These are phyloP conservation scores for Idaea straminata DNA, from an alignment of 2,888 invertebrate genomes.

Conservation along the genomic window DNA sequence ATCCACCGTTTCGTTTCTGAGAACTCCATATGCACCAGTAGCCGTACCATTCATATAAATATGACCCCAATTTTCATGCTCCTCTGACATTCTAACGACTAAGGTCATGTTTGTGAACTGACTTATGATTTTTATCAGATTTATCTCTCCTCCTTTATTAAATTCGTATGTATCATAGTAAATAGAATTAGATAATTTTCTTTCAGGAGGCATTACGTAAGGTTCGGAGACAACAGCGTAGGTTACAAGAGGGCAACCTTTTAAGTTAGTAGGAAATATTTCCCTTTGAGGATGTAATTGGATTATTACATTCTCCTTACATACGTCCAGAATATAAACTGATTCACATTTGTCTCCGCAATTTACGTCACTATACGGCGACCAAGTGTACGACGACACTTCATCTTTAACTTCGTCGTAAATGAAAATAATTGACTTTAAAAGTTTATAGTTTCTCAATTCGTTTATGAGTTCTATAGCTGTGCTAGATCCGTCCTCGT, in stretches of 20 bases:
- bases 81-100: slow-evolving; percentile 57
- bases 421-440: slow-evolving; percentile 66
- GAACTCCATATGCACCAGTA: slow-evolving; percentile 56
- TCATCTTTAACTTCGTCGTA: slow-evolving; percentile 49
- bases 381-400: slow-evolving; percentile 69
- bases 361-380: slow-evolving; percentile 63
- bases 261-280: slow-evolving; percentile 65
- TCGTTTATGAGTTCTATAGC: slow-evolving; percentile 66
- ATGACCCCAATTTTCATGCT: slow-evolving; percentile 66
- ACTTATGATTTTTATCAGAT: slow-evolving; percentile 68
- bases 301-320: slow-evolving; percentile 50
- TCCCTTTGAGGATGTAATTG: slow-evolving; percentile 52
- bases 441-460: slow-evolving; percentile 59
- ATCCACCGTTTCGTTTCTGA: slow-evolving; percentile 59
- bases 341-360: slow-evolving; percentile 65
- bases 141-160: slow-evolving; percentile 66
- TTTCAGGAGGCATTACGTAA: slow-evolving; percentile 67
- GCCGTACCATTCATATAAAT: slow-evolving; percentile 59
- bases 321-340: slow-evolving; percentile 65
- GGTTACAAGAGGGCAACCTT: slow-evolving; percentile 66
- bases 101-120: slow-evolving; percentile 72
- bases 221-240: slow-evolving; percentile 71
- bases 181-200: slow-evolving; percentile 42
- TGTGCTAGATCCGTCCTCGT: slow-evolving; percentile 48
- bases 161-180: slow-evolving; percentile 63